Conservation (phyloP, 2,797 vertebrate genomes). For the Muscicapa comitata region DNA sequence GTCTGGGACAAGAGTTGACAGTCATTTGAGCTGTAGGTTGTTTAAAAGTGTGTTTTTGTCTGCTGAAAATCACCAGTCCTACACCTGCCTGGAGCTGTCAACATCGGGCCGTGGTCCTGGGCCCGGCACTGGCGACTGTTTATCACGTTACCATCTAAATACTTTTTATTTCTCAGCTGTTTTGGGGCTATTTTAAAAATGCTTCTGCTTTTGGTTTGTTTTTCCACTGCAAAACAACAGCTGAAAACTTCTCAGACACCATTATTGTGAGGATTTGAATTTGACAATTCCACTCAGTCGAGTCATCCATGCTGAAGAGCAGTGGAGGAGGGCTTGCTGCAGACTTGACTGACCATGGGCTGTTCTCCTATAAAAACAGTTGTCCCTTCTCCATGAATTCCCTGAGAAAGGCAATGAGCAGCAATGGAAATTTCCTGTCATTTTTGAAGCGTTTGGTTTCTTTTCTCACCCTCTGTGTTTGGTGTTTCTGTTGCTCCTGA, state of each 20-base stretch:
- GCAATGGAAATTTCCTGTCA: background rate
- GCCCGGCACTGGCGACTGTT: slow-evolving; percentile 24
- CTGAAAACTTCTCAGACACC: slow-evolving; percentile 47
- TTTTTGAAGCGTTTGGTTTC: background rate
- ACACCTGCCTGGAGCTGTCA: slow-evolving; percentile 71
- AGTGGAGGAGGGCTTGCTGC: background rate
- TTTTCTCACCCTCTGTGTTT: background rate
- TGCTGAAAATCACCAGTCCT: slow-evolving; percentile 45
- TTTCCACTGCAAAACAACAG: slow-evolving; percentile 71
- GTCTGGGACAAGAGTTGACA: slow-evolving; percentile 73
- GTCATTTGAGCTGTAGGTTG: slow-evolving; percentile 74
- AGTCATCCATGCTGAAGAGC: background rate
- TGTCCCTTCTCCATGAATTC: background rate
- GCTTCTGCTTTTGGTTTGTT: slow-evolving; percentile 54
- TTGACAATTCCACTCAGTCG: background rate
- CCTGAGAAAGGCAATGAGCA: background rate
- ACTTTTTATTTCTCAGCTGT: slow-evolving; percentile 74
- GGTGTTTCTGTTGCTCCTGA: background rate
- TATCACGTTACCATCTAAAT: slow-evolving; percentile 66
- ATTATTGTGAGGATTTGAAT: background rate
- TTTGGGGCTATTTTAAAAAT: slow-evolving; percentile 71
- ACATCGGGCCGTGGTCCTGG: background rate
- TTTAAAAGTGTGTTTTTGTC: slow-evolving; percentile 70
- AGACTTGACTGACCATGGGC: fast-evolving
- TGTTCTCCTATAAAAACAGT: background rate